A percentile compares a stretch with the other conserved stretches of the same genome.
These are phyloP conservation scores for Thereva nobilitata DNA, from an alignment of 2,888 invertebrate genomes.

Conservation along the genomic window DNA sequence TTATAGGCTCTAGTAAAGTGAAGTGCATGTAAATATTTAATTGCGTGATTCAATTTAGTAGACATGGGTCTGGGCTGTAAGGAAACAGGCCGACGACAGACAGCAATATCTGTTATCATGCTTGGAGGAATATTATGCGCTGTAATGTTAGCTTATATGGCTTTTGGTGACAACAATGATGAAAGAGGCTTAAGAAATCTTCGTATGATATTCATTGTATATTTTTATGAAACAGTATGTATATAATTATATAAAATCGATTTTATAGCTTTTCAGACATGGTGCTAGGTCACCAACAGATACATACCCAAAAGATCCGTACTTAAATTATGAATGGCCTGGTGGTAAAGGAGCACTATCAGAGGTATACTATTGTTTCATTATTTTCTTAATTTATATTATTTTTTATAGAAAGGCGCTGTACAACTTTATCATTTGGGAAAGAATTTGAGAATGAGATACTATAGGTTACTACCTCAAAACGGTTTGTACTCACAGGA, in stretches of 20 bases:
- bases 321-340: conserved; percentile 76
- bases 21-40: too few relatives aligned
- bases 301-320: conserved; percentile 80
- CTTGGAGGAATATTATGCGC: conserved; percentile 52
- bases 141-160: conserved; percentile 55
- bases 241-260: neutral
- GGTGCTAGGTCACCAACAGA: conserved; percentile 66
- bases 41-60: neutral
- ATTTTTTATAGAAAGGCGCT: conserved; percentile 65
- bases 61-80: conserved; percentile 30
- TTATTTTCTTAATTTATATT: neutral
- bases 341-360: conserved; percentile 82
- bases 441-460: conserved; percentile 69
- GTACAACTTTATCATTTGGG: conserved; percentile 76
- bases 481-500: conserved; percentile 64
- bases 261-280: conserved; percentile 54
- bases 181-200: conserved; percentile 53
- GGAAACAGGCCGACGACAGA: conserved; percentile 45
- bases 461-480: conserved; percentile 67
- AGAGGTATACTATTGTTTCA: conserved; percentile 45
- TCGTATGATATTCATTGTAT: conserved; percentile 56
- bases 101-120: conserved; percentile 55
- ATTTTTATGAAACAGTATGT: neutral
- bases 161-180: conserved; percentile 56
- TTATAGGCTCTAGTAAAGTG: too few relatives aligned